Conservation (phyloP, 2,888 invertebrate species). For the Hyppa rectilinea region DNA sequence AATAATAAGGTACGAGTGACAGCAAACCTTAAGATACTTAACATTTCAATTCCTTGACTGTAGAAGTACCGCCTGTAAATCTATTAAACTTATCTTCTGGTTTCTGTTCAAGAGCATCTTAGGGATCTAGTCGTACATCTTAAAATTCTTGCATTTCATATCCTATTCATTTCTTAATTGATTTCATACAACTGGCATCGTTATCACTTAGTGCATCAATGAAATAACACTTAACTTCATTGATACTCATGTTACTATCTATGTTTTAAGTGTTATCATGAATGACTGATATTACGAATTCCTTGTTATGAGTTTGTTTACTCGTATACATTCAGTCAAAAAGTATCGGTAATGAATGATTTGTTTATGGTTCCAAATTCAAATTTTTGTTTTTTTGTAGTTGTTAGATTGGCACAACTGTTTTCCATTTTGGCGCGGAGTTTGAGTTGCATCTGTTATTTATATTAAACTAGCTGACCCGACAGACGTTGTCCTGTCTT, state of each 20-base stretch:
- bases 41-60: not conserved
- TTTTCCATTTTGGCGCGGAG: too few species aligned
- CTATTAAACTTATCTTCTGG: not conserved
- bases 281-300: conserved; percentile 58
- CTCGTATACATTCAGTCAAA: too few species aligned
- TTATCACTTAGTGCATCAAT: conserved; percentile 49
- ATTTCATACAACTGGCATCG: conserved; percentile 7
- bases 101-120: not conserved
- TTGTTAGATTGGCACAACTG: too few species aligned
- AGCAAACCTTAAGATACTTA: too few species aligned
- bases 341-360: too few species aligned
- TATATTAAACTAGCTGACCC: too few species aligned
- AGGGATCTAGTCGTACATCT: not conserved
- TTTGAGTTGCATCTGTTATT: too few species aligned
- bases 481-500: too few species aligned
- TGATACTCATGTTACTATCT: conserved; percentile 49
- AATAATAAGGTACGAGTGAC: not conserved
- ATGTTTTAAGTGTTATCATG: conserved; percentile 49
- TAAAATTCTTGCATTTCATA: not conserved
- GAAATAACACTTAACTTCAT: conserved; percentile 54
- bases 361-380: too few species aligned
- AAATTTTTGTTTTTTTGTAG: too few species aligned
- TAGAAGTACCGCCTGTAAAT: not conserved
- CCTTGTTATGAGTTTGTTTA: conserved; percentile 39
- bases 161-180: not conserved